Base-by-base conservation (phyloP, 2,113 vertebrate species). In the Pteruthius melanotis region DNA sequence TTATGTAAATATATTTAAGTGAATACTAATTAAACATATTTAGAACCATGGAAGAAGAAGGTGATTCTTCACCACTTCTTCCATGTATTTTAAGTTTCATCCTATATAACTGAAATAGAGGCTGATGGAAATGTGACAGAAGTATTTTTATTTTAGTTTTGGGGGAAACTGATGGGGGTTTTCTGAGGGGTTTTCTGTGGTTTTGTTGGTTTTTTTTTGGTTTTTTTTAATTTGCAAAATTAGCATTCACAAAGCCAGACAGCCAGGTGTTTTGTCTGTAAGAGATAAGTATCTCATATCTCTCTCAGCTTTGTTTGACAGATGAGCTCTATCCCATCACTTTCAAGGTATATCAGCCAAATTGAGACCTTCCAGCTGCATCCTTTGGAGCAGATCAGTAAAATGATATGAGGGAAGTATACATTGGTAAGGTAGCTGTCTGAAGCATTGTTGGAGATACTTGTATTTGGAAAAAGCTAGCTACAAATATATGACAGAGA, bases 361-460 rank as follows among this genome's bases (percentile, higher is more conserved):
- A 93, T 1, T 61, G 89, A 96, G 82, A 85, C 70, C 39, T 93
- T 95, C 79, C 93, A 97, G 87, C 90, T 96, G 92, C 87, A 94
- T 89, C 52, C 42, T 80, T 87, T 84, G 47, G 71, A 90, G 64
- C 42, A 81, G 33, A 90, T 65, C 52, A 77, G 86, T 70, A 93
- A 85, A 92, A 83, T 28, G 44, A 23, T 76, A 81, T 0, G 1
- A 84, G 70, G 87, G 65, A 89, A 78, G 71, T 89, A 57, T 5
- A 35, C 7, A 7, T 61, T 65, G 90, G 75, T 57, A 83, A 90
- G 53, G 15, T 53, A 52, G 49, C 17, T 80, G 60, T 76, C 61
- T 92, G 69, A 90, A 69, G 45, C 26, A 69, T 31, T 40, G 1
- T 26, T 87, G 42, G 16, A 84, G 31, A 85, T 63, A 87, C 11